phyloP scores from a whole-genome alignment of 2,797 vertebrate species.

The Hoplostethus atlanticus region DNA sequence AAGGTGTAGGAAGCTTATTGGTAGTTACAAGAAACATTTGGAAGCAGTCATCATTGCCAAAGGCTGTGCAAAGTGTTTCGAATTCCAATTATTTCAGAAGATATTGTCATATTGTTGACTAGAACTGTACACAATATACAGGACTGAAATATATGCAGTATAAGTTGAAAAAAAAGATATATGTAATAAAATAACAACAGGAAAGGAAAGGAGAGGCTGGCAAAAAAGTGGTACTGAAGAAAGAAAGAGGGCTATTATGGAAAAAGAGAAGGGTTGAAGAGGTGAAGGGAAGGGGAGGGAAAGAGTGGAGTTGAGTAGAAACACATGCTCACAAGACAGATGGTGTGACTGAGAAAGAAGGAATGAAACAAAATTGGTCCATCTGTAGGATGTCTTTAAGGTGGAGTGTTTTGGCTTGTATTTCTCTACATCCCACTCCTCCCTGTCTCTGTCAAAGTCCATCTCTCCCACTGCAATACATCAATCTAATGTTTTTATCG shows the following conservation, averaged over 20 bases:
- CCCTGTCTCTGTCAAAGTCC: constrained; percentile 1
- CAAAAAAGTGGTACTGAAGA: not conserved
- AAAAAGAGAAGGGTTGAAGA: not conserved
- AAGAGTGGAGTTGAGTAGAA: constrained; percentile 46
- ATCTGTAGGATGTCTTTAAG: constrained; percentile 27
- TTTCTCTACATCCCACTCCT: constrained; percentile 37
- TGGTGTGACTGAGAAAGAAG: constrained; percentile 11
- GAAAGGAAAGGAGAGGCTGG: not conserved
- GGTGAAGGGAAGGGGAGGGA: not conserved
- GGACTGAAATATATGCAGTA: not conserved
- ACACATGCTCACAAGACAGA: constrained; percentile 50
- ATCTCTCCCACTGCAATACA: not conserved
- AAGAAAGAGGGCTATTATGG: not conserved
- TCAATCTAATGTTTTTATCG: no score
- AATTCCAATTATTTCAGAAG: no score
- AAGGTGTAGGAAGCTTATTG: no score
- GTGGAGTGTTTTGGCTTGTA: constrained; percentile 33
- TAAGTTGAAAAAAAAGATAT: no score
- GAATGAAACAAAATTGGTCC: constrained; percentile 18
- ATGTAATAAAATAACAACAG: no score
- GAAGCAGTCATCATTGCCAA: no score
- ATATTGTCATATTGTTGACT: no score
- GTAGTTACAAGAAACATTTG: no score
- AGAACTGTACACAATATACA: not conserved
- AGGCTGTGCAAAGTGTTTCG: no score